Percentiles rank a stretch among this genome's conserved stretches.
These are phyloP conservation scores for Bombus consobrinus DNA, from an alignment of 1,140 invertebrate genomes.

Conservation along the genomic window DNA sequence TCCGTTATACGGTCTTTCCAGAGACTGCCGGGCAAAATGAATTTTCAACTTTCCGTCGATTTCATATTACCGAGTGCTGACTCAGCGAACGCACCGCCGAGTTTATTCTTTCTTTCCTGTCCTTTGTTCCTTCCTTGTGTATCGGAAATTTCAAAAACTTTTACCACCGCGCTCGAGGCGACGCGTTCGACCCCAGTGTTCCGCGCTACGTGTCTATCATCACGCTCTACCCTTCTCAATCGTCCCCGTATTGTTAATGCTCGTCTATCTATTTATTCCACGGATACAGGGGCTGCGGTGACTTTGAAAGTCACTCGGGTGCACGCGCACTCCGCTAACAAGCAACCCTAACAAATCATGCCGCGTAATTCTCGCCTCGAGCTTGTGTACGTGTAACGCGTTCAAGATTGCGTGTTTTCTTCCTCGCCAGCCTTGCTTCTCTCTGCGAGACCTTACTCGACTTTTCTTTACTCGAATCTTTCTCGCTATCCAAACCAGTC, in stretches of 20 bases:
- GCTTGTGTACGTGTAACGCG: not conserved
- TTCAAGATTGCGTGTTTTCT: not conserved
- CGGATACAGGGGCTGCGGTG: not conserved
- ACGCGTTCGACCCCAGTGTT: not conserved
- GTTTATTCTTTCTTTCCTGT: constrained; percentile 3
- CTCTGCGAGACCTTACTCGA: not conserved
- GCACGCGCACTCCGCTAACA: constrained; percentile 16
- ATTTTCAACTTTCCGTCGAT: constrained; percentile 35
- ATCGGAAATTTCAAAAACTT: constrained; percentile 24
- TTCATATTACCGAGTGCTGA: not conserved
- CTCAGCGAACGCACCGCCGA: not conserved
- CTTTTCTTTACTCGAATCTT: too few relatives aligned
- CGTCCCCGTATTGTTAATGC: constrained; percentile 4
- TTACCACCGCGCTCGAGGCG: not conserved
- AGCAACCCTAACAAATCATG: constrained; percentile 14
- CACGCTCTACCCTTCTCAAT: not conserved
- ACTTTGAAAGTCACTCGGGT: constrained; percentile 45
- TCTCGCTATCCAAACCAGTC: not conserved
- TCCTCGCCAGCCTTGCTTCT: not conserved
- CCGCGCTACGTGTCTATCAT: constrained; percentile 2
- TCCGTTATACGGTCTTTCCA: constrained; percentile 1
- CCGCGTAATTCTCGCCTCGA: not conserved
- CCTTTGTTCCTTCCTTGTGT: constrained; percentile 16
- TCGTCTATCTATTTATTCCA: constrained; percentile 18
- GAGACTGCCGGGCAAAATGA: constrained; percentile 10